phyloP scores from a whole-genome alignment of 2,113 vertebrate genomes.

The Gymnobelideus leadbeateri region DNA sequence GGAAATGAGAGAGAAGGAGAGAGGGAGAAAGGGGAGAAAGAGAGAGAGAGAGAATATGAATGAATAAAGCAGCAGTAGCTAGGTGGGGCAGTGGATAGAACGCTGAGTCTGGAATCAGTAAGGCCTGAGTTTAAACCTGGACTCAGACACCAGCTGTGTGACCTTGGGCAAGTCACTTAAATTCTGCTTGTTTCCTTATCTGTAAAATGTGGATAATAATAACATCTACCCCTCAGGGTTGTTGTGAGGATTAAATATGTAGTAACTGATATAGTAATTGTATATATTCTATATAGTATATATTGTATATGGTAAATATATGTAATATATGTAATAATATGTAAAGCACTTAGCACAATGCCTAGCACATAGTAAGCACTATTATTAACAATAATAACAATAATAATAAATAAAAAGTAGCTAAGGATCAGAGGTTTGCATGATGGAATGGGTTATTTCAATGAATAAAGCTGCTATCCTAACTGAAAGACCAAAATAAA shows the following conservation, averaged over 20 bases:
- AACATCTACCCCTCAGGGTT: neutral
- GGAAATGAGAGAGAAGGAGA: neutral
- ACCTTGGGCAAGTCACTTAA: neutral
- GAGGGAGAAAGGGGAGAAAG: neutral
- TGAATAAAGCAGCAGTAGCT: rapidly evolving
- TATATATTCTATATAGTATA: no score
- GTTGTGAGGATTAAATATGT: neutral
- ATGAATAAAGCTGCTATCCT: neutral
- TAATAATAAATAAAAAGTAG: neutral
- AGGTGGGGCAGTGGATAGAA: neutral
- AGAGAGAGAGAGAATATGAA: neutral
- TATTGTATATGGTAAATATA: no score
- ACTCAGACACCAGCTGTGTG: neutral
- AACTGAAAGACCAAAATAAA: neutral
- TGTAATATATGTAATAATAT: no score
- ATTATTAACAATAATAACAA: neutral
- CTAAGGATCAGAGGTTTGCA: neutral
- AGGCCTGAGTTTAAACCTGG: rapidly evolving
- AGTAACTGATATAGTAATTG: neutral
- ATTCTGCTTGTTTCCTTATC: neutral
- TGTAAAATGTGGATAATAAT: neutral
- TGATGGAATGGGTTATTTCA: neutral
- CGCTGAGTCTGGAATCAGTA: neutral
- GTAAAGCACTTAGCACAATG: neutral
- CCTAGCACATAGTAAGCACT: neutral